Base-by-base conservation (phyloP, 2,888 invertebrate species). In the Trimorus sp. region DNA sequence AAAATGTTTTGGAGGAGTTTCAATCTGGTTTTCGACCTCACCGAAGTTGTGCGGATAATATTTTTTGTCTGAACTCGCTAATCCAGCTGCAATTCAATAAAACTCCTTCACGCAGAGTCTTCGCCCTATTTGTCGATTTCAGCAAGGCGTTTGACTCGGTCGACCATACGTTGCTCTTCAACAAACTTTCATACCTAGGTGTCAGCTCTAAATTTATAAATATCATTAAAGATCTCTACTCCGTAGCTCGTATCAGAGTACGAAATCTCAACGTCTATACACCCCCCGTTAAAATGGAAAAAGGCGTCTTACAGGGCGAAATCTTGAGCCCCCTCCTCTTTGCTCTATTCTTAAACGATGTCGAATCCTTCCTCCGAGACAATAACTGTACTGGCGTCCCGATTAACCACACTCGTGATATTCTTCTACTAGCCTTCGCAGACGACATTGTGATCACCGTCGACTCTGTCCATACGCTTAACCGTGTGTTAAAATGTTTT, bases 181-280 rank as follows among this genome's bases (percentile, higher is more conserved):
- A 5, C 5, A 38, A 38, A 38, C 38, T 38, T 38, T 38, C 38
- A 38, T 7, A 38, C 8, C 5, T 38, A 8, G 38, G 38, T 38
- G 38, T 38, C 8, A 38, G 38, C 8, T 7, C 5, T 7, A 8
- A 8, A 7, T 38, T 37, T 36, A 37, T 56, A 36, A 0, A 37
- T 56, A 37, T 56, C 8, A 12, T 56, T 8, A 37, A n/a, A 56
- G 36, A 56, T 37, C n/a, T 56, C 4, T 56, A 56, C n/a, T 37
- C 36, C 38, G 37, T 37, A 56, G 56, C 56, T 36, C 11, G 4
- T 8, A 48, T 48, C 9, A n/a, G 48, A 5, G n/a, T 48, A 5
- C 7, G n/a, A 9, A 48, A 7, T 14, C 5, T 4, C 14, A 5
- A 11, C 7, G 48, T 7, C 4, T n/a, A 7, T 4, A 48, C 48